A percentile compares a stretch with the other conserved stretches of the same genome.
Evolutionary conservation across 1,140 invertebrate genomes (phyloP).

Genomic region (Forficula auricularia): DNA sequence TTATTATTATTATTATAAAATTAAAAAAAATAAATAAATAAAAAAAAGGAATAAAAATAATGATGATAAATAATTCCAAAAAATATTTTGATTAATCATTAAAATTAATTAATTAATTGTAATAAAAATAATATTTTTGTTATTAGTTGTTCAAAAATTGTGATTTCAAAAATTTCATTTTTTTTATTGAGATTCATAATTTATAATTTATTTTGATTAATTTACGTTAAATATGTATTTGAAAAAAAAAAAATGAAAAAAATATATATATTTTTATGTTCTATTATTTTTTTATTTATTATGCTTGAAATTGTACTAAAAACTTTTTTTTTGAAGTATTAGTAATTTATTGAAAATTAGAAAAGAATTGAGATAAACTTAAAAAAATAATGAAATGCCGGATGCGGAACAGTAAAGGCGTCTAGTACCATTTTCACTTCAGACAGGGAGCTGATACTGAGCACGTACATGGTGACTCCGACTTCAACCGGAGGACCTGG

Average conservation of each 20-base stretch:
- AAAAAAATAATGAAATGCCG: conserved; percentile 4
- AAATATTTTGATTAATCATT: background rate
- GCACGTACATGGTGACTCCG: conserved; percentile 94
- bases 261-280: too few species aligned
- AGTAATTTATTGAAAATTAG: too few species aligned
- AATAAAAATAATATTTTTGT: conserved; percentile 1
- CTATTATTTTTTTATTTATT: too few species aligned
- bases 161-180: background rate
- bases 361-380: too few species aligned
- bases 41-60: conserved; percentile 2
- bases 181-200: conserved; percentile 13
- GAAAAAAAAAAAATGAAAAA: too few species aligned
- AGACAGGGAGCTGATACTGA: conserved; percentile 95
- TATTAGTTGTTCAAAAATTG: background rate
- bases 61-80: too few species aligned
- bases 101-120: background rate
- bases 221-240: conserved; percentile 13
- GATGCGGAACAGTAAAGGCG: conserved; percentile 8
- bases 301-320: too few species aligned
- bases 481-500: conserved; percentile 88
- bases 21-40: conserved; percentile 5
- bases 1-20: too few species aligned
- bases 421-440: conserved; percentile 93
- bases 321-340: too few species aligned
- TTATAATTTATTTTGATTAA: conserved; percentile 8